Conservation (phyloP, 2,113 vertebrate species). For the Mixornis gularis region DNA sequence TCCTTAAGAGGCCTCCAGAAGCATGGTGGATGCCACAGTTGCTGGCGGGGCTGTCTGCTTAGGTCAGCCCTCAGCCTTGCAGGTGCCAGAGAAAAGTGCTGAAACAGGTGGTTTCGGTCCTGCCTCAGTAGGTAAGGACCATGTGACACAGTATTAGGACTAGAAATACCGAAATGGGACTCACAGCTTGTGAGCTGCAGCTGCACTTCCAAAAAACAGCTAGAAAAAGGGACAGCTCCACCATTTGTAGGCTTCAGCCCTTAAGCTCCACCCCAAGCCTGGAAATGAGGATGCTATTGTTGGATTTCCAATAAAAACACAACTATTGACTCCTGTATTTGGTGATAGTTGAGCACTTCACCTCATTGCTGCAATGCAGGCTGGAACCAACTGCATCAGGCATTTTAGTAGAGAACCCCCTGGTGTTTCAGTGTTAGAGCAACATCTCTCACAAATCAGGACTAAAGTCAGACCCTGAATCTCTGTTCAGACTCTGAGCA, state of each 20-base stretch:
- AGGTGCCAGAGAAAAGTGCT: neutral
- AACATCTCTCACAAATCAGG: neutral
- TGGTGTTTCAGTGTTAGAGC: neutral
- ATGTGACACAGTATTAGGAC: neutral
- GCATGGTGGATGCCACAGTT: neutral
- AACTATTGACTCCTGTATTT: neutral
- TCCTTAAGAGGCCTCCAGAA: neutral
- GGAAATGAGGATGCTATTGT: neutral
- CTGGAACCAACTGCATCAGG: neutral
- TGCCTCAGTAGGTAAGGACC: neutral
- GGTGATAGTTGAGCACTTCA: neutral
- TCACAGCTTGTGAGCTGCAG: neutral
- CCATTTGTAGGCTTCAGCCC: neutral
- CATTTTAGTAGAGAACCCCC: neutral
- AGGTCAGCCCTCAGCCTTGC: neutral
- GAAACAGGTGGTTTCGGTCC: neutral
- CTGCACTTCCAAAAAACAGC: neutral
- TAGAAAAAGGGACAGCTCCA: neutral
- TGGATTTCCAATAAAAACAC: neutral
- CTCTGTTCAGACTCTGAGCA: neutral
- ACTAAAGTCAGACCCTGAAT: neutral
- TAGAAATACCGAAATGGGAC: neutral
- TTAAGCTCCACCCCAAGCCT: neutral
- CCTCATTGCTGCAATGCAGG: neutral
- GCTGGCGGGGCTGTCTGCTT: neutral